A percentile compares a stretch with the other conserved stretches of the same genome.
phyloP scores from a whole-genome alignment of 2,888 invertebrate species.

The Rhingia campestris region DNA sequence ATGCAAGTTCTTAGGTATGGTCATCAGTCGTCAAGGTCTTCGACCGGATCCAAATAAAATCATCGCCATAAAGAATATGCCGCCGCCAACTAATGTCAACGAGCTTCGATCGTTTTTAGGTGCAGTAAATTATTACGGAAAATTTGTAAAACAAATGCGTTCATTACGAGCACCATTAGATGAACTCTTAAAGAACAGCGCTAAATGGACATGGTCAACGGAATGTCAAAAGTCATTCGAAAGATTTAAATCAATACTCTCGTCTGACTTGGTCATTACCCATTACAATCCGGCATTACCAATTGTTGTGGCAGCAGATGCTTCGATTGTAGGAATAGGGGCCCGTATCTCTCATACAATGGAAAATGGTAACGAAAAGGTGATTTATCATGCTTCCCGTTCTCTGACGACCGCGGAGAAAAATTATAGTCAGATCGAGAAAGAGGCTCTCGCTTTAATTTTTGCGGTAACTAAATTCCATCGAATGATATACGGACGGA shows the following conservation, averaged over 20 bases:
- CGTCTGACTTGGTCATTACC: constrained; percentile 1
- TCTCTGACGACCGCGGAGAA: constrained; percentile 15
- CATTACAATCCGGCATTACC: constrained; percentile 7
- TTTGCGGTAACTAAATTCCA: constrained; percentile 14
- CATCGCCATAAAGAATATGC: too few species aligned
- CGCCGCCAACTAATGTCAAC: too few species aligned
- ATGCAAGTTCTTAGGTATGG: too few species aligned
- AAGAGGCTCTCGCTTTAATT: constrained; percentile 8
- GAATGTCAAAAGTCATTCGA: constrained; percentile 28
- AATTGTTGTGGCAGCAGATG: constrained; percentile 12
- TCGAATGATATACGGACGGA: constrained; percentile 12
- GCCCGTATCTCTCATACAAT: background rate
- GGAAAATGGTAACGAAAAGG: constrained; percentile 5
- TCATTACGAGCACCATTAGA: constrained; percentile 9
- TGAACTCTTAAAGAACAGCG: background rate
- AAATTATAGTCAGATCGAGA: constrained; percentile 59
- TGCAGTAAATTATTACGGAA: constrained; percentile 30
- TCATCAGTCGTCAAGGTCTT: too few species aligned
- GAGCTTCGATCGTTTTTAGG: too few species aligned
- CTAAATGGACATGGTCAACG: constrained; percentile 1
- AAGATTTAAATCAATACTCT: constrained; percentile 29
- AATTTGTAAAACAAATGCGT: constrained; percentile 20
- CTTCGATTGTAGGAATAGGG: constrained; percentile 2
- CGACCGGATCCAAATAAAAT: too few species aligned
- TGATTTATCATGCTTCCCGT: constrained; percentile 1